Conservation (phyloP, 2,113 vertebrate genomes). For the Cryptoleucopteryx plumbea region DNA sequence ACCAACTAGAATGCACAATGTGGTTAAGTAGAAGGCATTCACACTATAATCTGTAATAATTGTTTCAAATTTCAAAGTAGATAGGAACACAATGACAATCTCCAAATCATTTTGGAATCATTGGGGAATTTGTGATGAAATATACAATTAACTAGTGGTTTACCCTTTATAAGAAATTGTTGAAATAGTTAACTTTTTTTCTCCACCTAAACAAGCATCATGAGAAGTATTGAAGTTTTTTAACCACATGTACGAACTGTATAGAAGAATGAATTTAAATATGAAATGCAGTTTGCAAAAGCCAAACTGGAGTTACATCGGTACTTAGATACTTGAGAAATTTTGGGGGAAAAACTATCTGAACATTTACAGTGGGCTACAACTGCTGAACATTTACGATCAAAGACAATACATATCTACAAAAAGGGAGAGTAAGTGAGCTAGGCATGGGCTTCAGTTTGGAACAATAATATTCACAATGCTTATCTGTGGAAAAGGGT, state of each 20-base stretch:
- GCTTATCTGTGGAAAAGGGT: accelerated
- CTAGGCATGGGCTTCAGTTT: not conserved
- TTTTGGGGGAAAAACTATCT: not conserved
- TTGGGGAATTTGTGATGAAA: not conserved
- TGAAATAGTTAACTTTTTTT: not conserved
- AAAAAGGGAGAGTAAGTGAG: accelerated
- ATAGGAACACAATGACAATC: not conserved
- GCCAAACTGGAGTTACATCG: not conserved
- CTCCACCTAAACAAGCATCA: not conserved
- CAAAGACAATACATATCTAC: not conserved
- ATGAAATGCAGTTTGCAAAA: not conserved
- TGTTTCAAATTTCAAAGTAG: not conserved
- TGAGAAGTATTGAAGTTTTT: not conserved
- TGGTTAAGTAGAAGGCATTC: not conserved
- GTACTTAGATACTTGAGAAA: not conserved
- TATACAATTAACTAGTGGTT: not conserved
- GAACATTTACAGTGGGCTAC: not conserved
- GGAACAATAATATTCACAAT: not conserved
- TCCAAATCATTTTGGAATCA: not conserved
- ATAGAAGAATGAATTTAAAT: not conserved
- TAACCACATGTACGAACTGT: not conserved
- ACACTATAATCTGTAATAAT: not conserved
- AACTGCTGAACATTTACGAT: not conserved
- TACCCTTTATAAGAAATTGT: not conserved
- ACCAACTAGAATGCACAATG: not conserved